A percentile compares a stretch with the other conserved stretches of the same genome.
These are phyloP conservation scores for Halcyon chelicuti DNA, from an alignment of 2,797 vertebrate species.

Conservation along the genomic window DNA sequence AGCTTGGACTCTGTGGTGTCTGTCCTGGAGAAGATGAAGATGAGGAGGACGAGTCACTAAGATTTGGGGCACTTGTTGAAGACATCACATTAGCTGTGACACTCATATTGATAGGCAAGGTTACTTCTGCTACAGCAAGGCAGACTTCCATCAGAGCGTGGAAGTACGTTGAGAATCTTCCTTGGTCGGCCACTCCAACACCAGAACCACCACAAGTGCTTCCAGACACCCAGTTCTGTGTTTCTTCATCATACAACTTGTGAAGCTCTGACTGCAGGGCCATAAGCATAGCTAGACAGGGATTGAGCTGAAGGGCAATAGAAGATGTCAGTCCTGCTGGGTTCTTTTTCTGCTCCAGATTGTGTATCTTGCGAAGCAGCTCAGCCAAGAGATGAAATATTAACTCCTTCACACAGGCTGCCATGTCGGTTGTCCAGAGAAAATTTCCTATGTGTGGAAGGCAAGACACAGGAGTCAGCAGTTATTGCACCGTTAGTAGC, in stretches of 20 bases:
- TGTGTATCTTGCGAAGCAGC: conserved; percentile 92
- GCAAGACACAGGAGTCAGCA: neutral
- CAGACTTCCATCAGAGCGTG: conserved; percentile 97
- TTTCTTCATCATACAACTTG: conserved; percentile 95
- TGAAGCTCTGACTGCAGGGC: conserved; percentile 95
- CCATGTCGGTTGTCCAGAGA: conserved; percentile 95
- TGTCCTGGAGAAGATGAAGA: conserved; percentile 96
- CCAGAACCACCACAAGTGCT: conserved; percentile 82
- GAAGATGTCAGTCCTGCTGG: conserved; percentile 90
- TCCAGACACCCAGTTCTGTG: conserved; percentile 90
- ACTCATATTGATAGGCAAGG: conserved; percentile 91
- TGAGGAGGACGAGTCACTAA: conserved; percentile 95
- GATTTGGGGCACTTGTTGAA: conserved; percentile 89
- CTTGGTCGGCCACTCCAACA: conserved; percentile 85
- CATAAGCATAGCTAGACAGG: conserved; percentile 96
- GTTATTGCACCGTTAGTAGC: neutral
- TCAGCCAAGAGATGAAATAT: conserved; percentile 94
- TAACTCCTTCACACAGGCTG: conserved; percentile 93
- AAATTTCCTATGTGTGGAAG: conserved; percentile 85
- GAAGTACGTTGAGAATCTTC: conserved; percentile 96
- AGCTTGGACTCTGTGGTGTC: conserved; percentile 95
- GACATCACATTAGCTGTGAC: conserved; percentile 86
- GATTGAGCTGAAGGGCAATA: conserved; percentile 94
- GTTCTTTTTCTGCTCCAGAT: conserved; percentile 90
- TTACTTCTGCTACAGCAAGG: conserved; percentile 95